Conservation (phyloP, 2,113 vertebrate species). For the Callithrix jacchus region DNA sequence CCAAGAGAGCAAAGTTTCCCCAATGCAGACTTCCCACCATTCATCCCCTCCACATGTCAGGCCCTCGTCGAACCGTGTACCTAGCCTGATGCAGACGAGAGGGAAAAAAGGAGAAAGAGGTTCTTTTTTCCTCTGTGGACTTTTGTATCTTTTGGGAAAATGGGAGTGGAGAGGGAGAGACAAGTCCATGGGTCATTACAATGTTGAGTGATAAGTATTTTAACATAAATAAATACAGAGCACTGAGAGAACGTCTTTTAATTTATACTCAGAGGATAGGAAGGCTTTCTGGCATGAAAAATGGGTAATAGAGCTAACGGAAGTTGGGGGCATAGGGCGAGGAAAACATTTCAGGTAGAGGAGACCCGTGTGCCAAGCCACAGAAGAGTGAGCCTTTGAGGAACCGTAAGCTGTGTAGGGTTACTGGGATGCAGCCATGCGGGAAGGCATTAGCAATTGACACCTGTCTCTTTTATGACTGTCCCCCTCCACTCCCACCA, state of each 20-base stretch:
- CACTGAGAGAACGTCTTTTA: not conserved
- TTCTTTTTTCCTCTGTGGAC: not conserved
- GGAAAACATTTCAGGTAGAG: not conserved
- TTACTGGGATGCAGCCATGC: not conserved
- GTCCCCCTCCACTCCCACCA: not conserved
- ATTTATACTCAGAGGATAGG: not conserved
- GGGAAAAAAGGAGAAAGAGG: not conserved
- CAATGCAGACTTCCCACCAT: not conserved
- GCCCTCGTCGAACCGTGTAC: too few species aligned
- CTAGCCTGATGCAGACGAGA: too few species aligned
- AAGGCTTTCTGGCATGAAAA: not conserved
- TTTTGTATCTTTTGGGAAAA: not conserved
- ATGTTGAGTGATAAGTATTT: too few species aligned
- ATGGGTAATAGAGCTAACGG: not conserved
- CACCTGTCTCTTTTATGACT: not conserved
- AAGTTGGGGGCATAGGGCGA: rapidly evolving
- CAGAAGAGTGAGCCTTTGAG: not conserved
- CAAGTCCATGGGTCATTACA: not conserved
- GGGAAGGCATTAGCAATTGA: rapidly evolving
- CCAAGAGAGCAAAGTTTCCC: rapidly evolving
- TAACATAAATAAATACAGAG: not conserved
- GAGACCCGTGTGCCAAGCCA: not conserved
- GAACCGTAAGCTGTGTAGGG: not conserved
- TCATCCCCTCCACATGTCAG: too few species aligned
- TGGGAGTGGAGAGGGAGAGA: not conserved